Percentiles rank a stretch among this genome's conserved stretches.
Conservation (phyloP, 2,797 vertebrate species). For the Gymnodraco acuticeps region DNA sequence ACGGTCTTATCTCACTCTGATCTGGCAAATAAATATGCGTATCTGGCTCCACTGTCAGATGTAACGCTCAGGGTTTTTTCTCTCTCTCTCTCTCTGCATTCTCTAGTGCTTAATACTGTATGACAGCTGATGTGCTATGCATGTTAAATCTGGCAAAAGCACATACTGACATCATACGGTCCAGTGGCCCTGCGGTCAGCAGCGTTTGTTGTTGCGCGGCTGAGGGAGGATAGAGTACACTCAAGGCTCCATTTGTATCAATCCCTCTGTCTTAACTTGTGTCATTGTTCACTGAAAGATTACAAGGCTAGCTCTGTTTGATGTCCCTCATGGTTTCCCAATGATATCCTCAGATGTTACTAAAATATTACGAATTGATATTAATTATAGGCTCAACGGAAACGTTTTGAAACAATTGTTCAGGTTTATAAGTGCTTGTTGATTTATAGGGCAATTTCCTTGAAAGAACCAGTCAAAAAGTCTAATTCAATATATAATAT, state of each 20-base stretch:
- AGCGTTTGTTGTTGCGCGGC: constrained; percentile 21
- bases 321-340: too few species aligned
- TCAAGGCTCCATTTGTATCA: neutral
- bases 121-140: constrained; percentile 70
- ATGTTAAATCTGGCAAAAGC: constrained; percentile 60
- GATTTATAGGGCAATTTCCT: too few species aligned
- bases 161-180: constrained; percentile 41
- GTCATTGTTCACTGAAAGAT: neutral
- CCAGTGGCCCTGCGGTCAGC: constrained; percentile 27
- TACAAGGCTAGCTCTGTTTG: too few species aligned
- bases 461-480: too few species aligned
- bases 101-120: constrained; percentile 75
- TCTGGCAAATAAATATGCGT: neutral
- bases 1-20: neutral
- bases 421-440: too few species aligned
- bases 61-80: constrained; percentile 12
- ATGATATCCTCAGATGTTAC: too few species aligned
- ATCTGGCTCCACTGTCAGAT: neutral
- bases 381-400: too few species aligned
- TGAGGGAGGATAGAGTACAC: neutral
- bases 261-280: neutral
- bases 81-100: constrained; percentile 12
- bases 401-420: too few species aligned
- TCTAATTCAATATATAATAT: too few species aligned
- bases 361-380: too few species aligned